Evolutionary conservation across 2,888 invertebrate species (phyloP).

Genomic region (Noctua janthina): DNA sequence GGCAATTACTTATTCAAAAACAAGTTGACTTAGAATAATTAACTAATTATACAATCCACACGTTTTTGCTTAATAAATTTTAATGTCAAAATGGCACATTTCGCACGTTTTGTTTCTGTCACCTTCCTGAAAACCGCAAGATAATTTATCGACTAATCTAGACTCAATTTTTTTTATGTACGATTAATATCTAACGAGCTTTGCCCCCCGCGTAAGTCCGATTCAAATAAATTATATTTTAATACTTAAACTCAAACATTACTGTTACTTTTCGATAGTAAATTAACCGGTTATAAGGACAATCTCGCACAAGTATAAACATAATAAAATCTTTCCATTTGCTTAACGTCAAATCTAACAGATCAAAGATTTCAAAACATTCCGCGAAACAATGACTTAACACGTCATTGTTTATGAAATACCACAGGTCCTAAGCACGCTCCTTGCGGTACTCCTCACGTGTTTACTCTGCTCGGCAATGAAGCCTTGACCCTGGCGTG

Average conservation of each 20-base stretch:
- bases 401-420: conserved; percentile 51
- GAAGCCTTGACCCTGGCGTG: conserved; percentile 77
- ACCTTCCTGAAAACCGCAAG: neutral
- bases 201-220: neutral
- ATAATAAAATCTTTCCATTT: neutral
- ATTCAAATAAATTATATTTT: neutral
- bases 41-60: neutral
- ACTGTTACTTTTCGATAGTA: neutral
- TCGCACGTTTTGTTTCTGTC: neutral
- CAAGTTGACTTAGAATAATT: neutral
- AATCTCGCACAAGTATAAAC: neutral
- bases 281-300: neutral
- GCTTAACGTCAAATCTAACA: neutral
- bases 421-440: conserved; percentile 65
- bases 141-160: neutral
- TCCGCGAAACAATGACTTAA: conserved; percentile 29
- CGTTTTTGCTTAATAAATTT: conserved; percentile 6
- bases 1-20: neutral
- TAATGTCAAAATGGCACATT: conserved; percentile 1
- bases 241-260: neutral
- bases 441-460: conserved; percentile 74
- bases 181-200: neutral
- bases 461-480: conserved; percentile 60
- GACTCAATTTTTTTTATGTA: neutral
- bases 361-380: conserved; percentile 25